Evolutionary conservation across 2,888 invertebrate genomes (phyloP).

Genomic region (Silvanus unidentatus): DNA sequence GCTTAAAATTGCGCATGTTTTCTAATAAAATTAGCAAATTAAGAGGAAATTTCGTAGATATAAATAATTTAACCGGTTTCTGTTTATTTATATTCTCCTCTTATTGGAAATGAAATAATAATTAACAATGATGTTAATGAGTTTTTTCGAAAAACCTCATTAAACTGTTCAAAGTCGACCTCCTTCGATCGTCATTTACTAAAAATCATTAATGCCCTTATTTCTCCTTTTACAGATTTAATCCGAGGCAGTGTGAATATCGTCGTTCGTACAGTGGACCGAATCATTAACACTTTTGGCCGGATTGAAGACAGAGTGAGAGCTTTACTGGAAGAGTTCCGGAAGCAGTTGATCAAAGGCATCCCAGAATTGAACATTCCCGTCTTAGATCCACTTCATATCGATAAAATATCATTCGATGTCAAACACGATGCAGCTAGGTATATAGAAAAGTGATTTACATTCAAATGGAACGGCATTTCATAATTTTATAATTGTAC

Average conservation of each 20-base stretch:
- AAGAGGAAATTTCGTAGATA: no score
- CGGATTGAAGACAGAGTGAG: constrained; percentile 39
- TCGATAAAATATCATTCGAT: constrained; percentile 42
- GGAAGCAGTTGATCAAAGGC: constrained; percentile 39
- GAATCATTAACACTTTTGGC: constrained; percentile 39
- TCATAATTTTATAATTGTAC: background rate
- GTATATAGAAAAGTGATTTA: no score
- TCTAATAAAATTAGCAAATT: no score
- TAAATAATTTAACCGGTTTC: no score
- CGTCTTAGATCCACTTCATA: constrained; percentile 43
- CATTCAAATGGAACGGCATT: background rate
- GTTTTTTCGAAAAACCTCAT: no score
- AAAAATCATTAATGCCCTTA: no score
- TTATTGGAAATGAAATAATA: no score
- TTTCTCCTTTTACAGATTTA: constrained; percentile 37
- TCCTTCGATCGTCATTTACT: no score
- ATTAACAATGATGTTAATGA: no score
- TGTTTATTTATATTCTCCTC: no score
- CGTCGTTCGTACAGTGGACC: constrained; percentile 36
- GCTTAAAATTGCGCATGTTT: no score
- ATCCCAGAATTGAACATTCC: constrained; percentile 45
- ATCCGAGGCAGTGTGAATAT: constrained; percentile 39
- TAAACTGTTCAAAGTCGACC: no score
- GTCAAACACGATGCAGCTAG: constrained; percentile 39
- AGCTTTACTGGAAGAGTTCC: constrained; percentile 40